Evolutionary conservation across 2,888 invertebrate genomes (phyloP).

Genomic region (Tetragnatha montana): DNA sequence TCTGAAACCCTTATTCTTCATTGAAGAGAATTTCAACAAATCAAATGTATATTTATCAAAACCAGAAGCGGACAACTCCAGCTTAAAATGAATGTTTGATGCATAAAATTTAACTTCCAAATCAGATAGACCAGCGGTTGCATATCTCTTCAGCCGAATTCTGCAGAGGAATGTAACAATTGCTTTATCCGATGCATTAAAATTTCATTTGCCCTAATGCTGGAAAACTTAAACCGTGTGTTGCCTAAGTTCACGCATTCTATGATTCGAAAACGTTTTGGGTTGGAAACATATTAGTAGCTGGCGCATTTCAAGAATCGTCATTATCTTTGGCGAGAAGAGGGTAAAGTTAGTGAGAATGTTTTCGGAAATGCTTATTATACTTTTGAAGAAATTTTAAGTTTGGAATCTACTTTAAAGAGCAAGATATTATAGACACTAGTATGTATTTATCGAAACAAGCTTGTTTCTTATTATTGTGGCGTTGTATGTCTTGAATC

Average conservation of each 20-base stretch:
- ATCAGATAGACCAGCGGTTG: not conserved
- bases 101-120: slow-evolving; percentile 4
- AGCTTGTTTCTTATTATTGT: too few relatives aligned
- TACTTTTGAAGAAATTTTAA: not conserved
- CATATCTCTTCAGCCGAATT: not conserved
- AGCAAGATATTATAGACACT: not conserved
- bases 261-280: not conserved
- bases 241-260: not conserved
- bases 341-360: not conserved
- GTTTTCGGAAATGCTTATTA: not conserved
- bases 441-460: too few relatives aligned
- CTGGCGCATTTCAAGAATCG: not conserved
- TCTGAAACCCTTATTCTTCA: too few relatives aligned
- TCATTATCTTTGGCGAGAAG: not conserved
- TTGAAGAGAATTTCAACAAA: too few relatives aligned
- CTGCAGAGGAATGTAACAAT: not conserved
- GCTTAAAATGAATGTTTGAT: not conserved
- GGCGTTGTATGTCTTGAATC: too few relatives aligned
- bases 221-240: not conserved
- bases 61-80: too few relatives aligned
- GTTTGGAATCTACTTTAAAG: not conserved
- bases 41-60: too few relatives aligned
- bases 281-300: not conserved
- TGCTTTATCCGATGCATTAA: not conserved
- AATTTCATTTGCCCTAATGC: not conserved